Base-by-base conservation (phyloP, 1,140 invertebrate species). In the Drosophila erecta region DNA sequence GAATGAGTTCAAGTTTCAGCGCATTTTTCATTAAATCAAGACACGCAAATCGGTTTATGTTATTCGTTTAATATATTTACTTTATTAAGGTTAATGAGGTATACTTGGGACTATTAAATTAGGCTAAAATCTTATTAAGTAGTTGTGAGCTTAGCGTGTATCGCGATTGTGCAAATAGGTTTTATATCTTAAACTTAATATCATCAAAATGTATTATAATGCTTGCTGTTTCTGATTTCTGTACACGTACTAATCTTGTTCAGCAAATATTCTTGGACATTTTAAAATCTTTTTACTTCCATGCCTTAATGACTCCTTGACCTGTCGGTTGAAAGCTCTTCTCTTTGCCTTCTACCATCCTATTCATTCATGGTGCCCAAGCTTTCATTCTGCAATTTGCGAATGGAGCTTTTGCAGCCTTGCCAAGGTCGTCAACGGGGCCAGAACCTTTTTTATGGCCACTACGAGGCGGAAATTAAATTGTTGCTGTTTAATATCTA, bases 371-470 rank as follows among this genome's bases (percentile, higher is more conserved):
- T 69, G 64, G n/a, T 41, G 14, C 33, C 22, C 5, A 56, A 57
- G 64, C 64, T 69, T 70, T 69, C 50, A 57, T 55, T 69, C 43
- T 44, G 65, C 30, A 54, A 43, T 46, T 24, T 58, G 15, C 43
- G 10, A 15, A 12, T n/a, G 0, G 5, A 50, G 66, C 54, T 72
- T 83, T 83, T 40, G 17, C 67, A 83, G 79, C 70, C 75, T 64
- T 53, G 59, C 33, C 75, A 83, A 85, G 79, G 79, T 83, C 81
- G 70, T 33, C 54, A 58, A 50, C 24, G 10, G 30, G 2, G 8
- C 30, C 7, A 10, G 7, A 3, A 2, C 8, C 2, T 30, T 49
- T 54, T 59, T 49, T 56, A 58, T 55, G 54, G 53, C 27, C 54
- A 41, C 44, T 47, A 1, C n/a, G 38, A 15, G 44, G 40, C 43